Conservation (phyloP, 2,888 invertebrate genomes). For the Dryobotodes eremita region DNA sequence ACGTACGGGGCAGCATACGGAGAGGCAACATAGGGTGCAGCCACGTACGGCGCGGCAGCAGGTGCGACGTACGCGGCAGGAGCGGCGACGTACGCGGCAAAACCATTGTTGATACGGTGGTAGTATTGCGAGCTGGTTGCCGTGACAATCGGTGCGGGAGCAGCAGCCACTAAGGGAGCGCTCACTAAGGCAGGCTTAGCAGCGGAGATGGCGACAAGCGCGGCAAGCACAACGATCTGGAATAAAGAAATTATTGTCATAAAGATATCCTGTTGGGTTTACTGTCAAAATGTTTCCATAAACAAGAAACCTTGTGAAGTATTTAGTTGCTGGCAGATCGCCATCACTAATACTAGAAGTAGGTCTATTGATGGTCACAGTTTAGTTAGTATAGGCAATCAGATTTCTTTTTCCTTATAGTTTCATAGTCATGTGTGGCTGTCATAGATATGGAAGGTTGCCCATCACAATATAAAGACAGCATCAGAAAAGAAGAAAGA, state of each 20-base stretch:
- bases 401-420: constrained; percentile 1
- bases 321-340: neutral
- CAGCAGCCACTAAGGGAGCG: constrained; percentile 81
- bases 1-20: constrained; percentile 71
- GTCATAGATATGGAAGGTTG: neutral
- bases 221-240: constrained; percentile 82
- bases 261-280: neutral
- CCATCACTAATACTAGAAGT: neutral
- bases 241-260: constrained; percentile 35
- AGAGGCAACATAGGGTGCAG: constrained; percentile 65
- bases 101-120: constrained; percentile 91
- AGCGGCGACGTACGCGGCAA: constrained; percentile 86
- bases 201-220: constrained; percentile 81
- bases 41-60: constrained; percentile 77
- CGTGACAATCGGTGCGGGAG: constrained; percentile 90
- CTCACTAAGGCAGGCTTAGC: constrained; percentile 83
- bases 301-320: neutral
- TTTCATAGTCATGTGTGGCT: neutral
- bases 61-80: constrained; percentile 82
- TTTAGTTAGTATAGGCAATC: neutral
- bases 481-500: neutral
- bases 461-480: neutral
- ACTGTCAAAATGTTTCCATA: neutral
- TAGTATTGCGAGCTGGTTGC: constrained; percentile 93
- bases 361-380: neutral